phyloP scores from a whole-genome alignment of 2,797 vertebrate species.

The Spondyliosoma cantharus region DNA sequence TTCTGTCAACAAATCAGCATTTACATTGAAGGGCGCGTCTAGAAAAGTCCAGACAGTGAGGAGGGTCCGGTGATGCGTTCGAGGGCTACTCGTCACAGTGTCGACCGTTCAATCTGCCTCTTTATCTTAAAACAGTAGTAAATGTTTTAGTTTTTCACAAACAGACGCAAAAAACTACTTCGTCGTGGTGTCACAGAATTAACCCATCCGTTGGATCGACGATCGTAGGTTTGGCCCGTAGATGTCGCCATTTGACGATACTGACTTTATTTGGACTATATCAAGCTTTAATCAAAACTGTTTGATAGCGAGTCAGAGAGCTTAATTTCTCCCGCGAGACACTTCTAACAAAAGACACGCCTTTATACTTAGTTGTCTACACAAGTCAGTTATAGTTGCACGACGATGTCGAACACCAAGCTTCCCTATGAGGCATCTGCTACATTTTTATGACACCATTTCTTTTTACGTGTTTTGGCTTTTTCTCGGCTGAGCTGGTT shows the following conservation, averaged over 20 bases:
- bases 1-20: neutral
- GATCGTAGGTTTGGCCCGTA: rapidly evolving
- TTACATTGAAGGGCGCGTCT: neutral
- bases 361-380: neutral
- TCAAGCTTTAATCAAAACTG: neutral
- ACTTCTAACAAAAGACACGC: neutral
- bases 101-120: too few relatives aligned
- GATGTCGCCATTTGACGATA: neutral
- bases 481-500: neutral
- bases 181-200: neutral
- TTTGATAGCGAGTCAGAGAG: neutral
- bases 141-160: too few relatives aligned
- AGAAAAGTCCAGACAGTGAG: conserved; percentile 32
- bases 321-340: neutral
- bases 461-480: rapidly evolving
- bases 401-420: too few relatives aligned
- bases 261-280: too few relatives aligned
- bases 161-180: neutral
- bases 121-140: neutral
- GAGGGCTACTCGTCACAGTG: neutral
- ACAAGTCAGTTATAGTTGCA: too few relatives aligned
- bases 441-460: too few relatives aligned
- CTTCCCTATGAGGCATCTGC: too few relatives aligned
- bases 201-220: neutral
- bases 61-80: neutral